Base-by-base conservation (phyloP, 2,797 vertebrate genomes). In the Parambassis ranga region DNA sequence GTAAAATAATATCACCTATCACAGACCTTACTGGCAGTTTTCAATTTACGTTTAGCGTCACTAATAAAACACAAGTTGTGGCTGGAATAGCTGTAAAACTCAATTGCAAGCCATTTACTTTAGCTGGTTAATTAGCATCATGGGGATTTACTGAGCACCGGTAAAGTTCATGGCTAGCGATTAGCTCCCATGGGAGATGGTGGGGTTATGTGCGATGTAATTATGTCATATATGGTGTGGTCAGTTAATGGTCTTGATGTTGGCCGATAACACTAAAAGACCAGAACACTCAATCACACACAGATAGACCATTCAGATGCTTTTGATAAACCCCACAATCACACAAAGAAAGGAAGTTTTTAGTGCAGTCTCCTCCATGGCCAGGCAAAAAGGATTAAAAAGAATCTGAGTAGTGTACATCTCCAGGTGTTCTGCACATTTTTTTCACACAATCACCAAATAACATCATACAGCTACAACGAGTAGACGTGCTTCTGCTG, bases 121-220 rank as follows among this genome's bases (percentile, higher is more conserved):
- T 63, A 53, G 68, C 51, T 65, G 44, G 61, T 73, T 85, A 83
- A 90, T 86, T 80, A 86, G 76, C 72, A 83, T 77, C 62, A 32
- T 31, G 36, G 56, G 71, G 62, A 70, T 88, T 86, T 74, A 84
- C 58, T 32, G 79, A 57, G 66, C 14, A 4, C 75, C 68, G 65
- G 46, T 59, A 86, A 75, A 60, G 51, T 72, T 70, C 62, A 79
- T 11, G 27, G 22, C 63, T 7, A 9, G 57, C 61, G 43, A 78
- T 84, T 83, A 81, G 60, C 60, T 78, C 80, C 52, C 13, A 6
- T 3, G 20, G 68, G 56, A 53, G 52, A 65, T 26, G 31, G 55
- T 31, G 5, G 47, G 63, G 71, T 75, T 81, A 75, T 43, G 42
- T 67, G 43, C 13, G 2, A 80, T 69, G 19, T 50, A 65, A 82